Conservation (phyloP, 1,140 invertebrate species). For the Cotesia chilonis region DNA sequence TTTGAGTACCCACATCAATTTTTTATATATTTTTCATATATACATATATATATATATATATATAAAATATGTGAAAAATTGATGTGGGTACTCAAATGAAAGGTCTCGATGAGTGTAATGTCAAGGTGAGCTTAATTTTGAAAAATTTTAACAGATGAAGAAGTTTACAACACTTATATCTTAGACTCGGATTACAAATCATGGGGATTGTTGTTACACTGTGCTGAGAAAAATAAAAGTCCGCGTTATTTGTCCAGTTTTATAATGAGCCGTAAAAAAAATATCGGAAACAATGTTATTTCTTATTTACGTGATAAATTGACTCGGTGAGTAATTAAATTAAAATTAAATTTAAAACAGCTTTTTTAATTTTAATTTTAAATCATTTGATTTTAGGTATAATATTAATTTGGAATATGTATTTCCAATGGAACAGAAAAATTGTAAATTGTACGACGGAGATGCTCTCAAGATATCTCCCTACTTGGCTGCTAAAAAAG, state of each 20-base stretch:
- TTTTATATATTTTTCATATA: too few relatives aligned
- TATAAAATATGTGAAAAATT: too few relatives aligned
- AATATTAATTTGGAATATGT: constrained; percentile 84
- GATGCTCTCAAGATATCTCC: constrained; percentile 7
- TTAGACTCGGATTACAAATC: constrained; percentile 83
- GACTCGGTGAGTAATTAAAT: constrained; percentile 54
- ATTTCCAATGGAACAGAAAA: constrained; percentile 79
- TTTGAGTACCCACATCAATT: too few relatives aligned
- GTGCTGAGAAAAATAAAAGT: constrained; percentile 82
- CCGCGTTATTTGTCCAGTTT: constrained; percentile 85
- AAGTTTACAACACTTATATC: constrained; percentile 88
- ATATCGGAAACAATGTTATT: constrained; percentile 70
- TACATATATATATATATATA: too few relatives aligned
- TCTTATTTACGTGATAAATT: constrained; percentile 71
- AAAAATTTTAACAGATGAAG: constrained; percentile 73
- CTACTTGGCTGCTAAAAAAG: constrained; percentile 2
- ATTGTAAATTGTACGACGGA: constrained; percentile 61
- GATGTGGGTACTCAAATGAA: too few relatives aligned
- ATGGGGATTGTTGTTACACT: constrained; percentile 84
- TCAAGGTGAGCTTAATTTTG: too few relatives aligned
- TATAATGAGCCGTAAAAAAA: constrained; percentile 75
- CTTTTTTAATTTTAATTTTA: constrained; percentile 19
- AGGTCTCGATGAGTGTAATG: too few relatives aligned
- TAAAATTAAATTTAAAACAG: background rate
- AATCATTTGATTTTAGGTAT: constrained; percentile 64